Evolutionary conservation across 1,140 invertebrate genomes (phyloP), one percentile per base, ranked within the genome.

Genomic region (Coptotermes formosanus): DNA sequence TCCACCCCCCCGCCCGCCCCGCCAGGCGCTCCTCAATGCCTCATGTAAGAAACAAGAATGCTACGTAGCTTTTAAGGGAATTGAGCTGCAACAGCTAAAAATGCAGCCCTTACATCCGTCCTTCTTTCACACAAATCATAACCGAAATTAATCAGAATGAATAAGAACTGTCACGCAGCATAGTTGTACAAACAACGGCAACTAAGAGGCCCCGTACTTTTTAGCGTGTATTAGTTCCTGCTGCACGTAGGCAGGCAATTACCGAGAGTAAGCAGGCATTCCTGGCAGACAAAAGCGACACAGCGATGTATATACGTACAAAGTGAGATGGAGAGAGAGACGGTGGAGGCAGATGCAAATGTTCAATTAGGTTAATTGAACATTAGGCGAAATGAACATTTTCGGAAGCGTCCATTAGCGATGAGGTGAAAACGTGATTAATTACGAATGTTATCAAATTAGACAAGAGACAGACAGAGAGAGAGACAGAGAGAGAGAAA

Each of bases 361-460:
- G 83, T 84, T 84, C 83, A 84, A 84, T 84, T 84, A 84, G 83
- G 83, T 84, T 84, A 84, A 84, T 84, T 84, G 83, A 84, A 84
- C 83, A 84, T 84, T 84, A 84, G 83, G 83, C 48, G 83, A 84
- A 84, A 84, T 84, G 83, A 84, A 84, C 83, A 84, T 84, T 84
- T 84, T 84, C 43, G 83, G 48, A 84, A 52, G 43, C 48, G 43
- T 84, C 83, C 83, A 84, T 84, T 84, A 84, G 83, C 30, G 83
- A 84, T 84, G 83, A 84, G 83, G 83, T 84, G 83, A 84, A 84
- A 84, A 84, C 83, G 83, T 84, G 83, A 84, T 84, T 84, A 84
- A 84, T 84, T 84, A 84, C 83, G 83, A 84, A 84, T 84, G 83
- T 52, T 84, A 84, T 84, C 43, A 84, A 52, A 84, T 52, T 84